Base-by-base conservation (phyloP, 92 coral and sea anemone species). In the Epizoanthus rinbou region DNA sequence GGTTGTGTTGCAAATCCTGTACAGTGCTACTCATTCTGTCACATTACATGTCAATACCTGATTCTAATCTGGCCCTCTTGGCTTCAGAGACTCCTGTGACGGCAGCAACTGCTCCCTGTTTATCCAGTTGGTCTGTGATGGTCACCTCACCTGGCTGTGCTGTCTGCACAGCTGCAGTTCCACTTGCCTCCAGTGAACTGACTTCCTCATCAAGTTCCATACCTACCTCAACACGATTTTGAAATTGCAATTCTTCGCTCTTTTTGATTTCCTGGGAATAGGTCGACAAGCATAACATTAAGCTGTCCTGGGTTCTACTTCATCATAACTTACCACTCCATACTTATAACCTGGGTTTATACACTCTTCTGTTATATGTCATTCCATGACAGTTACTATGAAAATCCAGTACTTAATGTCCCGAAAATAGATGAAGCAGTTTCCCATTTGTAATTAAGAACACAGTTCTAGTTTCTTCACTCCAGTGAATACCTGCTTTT, bases 201-300 rank as follows among this genome's bases (percentile, higher is more conserved):
- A 58, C 89, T 17, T 93, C 97, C 13, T 91, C 95, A 39, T 93
- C 97, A 64, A 93, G 85, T 43, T 93, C 97, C 97, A 93, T 93
- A 88, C 97, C 97, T 93, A 93, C 97, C 95, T 91, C 94, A 18
- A 73, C 89, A n/a, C 94, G 95, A 75, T 87, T 91, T 43, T 89
- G 88, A 62, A 89, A 81, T 88, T 91, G 93, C 78, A 87, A 85
- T 85, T 93, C 97, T 63, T 92, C 88, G 67, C 86, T 90, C 76
- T 87, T 85, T 86, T 78, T 91, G 82, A 91, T 89, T 89, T 91
- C 97, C 97, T 93, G 86, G 87, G 91, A 87, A 84, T 88, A 69
- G 87, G 86, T 88, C 50, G 60, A 88, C 45, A 84, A 83, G 68
- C 76, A 83, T 23, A 87, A 57, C 45, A 66, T 70, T 84, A 74